Conservation (phyloP, 1,140 invertebrate species). For the Caenorhabditis tropicalis region DNA sequence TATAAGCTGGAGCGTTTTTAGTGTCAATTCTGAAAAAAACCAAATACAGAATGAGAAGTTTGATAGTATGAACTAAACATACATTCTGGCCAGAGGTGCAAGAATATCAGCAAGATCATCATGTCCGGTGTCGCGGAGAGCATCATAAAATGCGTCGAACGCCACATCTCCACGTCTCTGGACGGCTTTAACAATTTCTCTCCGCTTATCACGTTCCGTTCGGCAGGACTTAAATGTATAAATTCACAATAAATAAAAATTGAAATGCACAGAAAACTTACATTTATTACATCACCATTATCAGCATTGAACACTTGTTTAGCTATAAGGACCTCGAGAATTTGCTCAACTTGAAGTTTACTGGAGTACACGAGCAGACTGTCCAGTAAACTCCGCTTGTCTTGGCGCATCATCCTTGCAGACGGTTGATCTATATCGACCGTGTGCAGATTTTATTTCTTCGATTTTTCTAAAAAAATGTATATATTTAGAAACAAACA, state of each 20-base stretch:
- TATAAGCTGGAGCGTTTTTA: no score
- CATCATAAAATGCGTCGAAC: slow-evolving; percentile 42
- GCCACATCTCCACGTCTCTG: slow-evolving; percentile 46
- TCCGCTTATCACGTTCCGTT: slow-evolving; percentile 2
- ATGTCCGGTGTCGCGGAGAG: slow-evolving; percentile 14
- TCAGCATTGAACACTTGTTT: slow-evolving; percentile 10
- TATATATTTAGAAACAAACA: background rate
- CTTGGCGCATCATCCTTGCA: slow-evolving; percentile 12
- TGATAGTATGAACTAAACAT: background rate
- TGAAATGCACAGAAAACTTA: no score
- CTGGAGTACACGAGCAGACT: background rate
- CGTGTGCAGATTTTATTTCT: background rate
- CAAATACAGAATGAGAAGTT: background rate
- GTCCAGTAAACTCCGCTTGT: slow-evolving; percentile 11
- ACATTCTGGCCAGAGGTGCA: slow-evolving; percentile 22
- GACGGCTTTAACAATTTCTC: slow-evolving; percentile 37
- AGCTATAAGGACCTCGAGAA: background rate
- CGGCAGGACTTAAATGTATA: background rate
- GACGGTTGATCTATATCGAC: background rate
- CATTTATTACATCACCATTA: slow-evolving; percentile 27
- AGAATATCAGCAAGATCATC: slow-evolving; percentile 22
- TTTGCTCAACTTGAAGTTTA: background rate
- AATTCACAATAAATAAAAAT: no score
- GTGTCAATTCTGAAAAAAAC: background rate
- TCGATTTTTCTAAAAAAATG: background rate